Conservation (phyloP, 1,140 invertebrate genomes). For the Gonioctena quinquepunctata region DNA sequence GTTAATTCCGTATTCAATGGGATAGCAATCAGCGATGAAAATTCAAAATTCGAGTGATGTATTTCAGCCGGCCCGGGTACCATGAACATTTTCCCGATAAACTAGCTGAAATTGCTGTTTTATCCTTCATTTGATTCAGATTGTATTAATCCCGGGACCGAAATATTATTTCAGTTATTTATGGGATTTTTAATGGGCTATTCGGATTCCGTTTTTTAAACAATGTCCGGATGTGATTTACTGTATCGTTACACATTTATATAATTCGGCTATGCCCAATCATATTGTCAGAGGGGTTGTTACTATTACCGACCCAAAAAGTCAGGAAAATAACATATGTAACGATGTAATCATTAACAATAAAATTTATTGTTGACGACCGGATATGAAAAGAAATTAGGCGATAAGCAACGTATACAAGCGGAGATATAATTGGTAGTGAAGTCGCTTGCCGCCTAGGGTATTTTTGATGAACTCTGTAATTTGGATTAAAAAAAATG, state of each 20-base stretch:
- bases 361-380: too few relatives aligned
- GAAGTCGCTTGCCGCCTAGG: too few relatives aligned
- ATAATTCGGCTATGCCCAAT: neutral
- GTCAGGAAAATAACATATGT: neutral
- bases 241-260: neutral
- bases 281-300: neutral
- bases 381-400: too few relatives aligned
- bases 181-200: neutral
- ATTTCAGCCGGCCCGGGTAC: neutral
- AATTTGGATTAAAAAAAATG: too few relatives aligned
- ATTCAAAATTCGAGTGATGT: neutral
- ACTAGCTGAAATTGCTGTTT: neutral
- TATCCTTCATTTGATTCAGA: neutral
- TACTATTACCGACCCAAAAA: neutral
- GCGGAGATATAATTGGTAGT: too few relatives aligned
- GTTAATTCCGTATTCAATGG: neutral
- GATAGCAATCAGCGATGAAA: neutral
- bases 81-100: neutral
- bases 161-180: conserved; percentile 2
- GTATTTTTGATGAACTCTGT: too few relatives aligned
- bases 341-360: too few relatives aligned
- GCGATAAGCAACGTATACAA: too few relatives aligned
- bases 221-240: neutral
- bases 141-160: neutral
- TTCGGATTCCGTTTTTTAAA: neutral